Conservation (phyloP, 1,140 invertebrate genomes). For the Lordiphosa mommai region DNA sequence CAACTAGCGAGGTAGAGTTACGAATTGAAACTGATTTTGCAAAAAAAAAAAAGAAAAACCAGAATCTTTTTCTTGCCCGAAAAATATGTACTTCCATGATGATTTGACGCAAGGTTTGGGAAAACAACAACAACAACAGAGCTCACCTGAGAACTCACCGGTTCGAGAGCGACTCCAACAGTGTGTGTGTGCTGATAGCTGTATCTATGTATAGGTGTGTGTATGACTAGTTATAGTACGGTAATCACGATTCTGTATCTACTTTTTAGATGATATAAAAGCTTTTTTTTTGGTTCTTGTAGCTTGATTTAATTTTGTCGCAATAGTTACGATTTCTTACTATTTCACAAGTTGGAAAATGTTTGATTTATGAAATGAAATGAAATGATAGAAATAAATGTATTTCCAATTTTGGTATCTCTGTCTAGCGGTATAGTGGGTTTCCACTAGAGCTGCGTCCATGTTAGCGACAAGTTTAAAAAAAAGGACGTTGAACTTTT, state of each 20-base stretch:
- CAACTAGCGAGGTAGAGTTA: conserved; percentile 48
- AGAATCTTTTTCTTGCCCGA: conserved; percentile 39
- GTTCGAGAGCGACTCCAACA: conserved; percentile 5
- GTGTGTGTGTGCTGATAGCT: neutral
- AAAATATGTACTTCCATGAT: neutral
- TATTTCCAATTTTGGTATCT: no score
- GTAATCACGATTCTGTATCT: conserved; percentile 1
- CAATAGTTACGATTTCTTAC: neutral
- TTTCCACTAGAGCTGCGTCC: no score
- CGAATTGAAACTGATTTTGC: conserved; percentile 53
- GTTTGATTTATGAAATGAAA: no score
- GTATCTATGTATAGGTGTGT: neutral
- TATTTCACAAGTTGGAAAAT: neutral
- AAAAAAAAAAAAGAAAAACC: conserved; percentile 56
- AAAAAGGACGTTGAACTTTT: no score
- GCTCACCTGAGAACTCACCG: conserved; percentile 9
- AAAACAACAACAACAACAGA: conserved; percentile 15
- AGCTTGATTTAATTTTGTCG: neutral
- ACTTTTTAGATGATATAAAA: neutral
- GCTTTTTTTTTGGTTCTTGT: neutral
- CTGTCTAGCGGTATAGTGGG: no score
- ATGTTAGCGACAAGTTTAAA: no score
- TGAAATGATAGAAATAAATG: no score
- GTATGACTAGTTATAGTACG: neutral
- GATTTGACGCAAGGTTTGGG: conserved; percentile 11